phyloP scores from a whole-genome alignment of 2,113 vertebrate genomes.

The Solea senegalensis region DNA sequence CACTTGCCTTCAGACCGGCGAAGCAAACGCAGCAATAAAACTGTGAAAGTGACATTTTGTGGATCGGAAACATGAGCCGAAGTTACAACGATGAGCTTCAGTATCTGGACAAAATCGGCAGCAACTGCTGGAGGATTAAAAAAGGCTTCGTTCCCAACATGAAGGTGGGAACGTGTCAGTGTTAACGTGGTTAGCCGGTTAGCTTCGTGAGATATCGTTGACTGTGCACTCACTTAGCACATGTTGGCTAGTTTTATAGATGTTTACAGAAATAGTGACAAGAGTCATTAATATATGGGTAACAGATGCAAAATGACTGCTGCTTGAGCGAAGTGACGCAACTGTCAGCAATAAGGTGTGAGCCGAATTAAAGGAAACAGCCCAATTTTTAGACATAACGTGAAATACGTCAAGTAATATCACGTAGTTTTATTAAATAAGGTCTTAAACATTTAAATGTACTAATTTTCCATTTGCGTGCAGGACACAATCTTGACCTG shows the following conservation, averaged over 20 bases:
- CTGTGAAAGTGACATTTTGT: fast-evolving
- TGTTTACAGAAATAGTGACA: neutral
- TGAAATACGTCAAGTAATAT: fast-evolving
- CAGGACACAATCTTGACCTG: neutral
- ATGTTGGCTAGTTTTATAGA: neutral
- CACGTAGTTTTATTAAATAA: neutral
- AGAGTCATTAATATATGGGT: neutral
- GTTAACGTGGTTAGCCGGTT: constrained; percentile 18
- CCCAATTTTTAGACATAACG: fast-evolving
- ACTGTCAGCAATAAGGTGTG: neutral
- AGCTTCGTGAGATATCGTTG: neutral
- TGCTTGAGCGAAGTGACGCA: neutral
- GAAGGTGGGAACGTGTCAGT: constrained; percentile 81
- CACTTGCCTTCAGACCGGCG: neutral
- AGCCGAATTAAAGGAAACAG: neutral
- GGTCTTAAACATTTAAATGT: neutral
- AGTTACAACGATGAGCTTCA: constrained; percentile 97
- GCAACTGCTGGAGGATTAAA: constrained; percentile 94
- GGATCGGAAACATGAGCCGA: constrained; percentile 85
- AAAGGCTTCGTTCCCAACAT: constrained; percentile 98
- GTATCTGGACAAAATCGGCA: constrained; percentile 90
- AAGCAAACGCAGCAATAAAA: neutral
- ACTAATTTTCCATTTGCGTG: neutral
- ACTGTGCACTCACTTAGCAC: neutral
- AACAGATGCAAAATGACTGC: neutral